Evolutionary conservation across 2,888 invertebrate species (phyloP), one percentile per base, ranked within the genome.

Genomic region (Himalopsyche tibetana): DNA sequence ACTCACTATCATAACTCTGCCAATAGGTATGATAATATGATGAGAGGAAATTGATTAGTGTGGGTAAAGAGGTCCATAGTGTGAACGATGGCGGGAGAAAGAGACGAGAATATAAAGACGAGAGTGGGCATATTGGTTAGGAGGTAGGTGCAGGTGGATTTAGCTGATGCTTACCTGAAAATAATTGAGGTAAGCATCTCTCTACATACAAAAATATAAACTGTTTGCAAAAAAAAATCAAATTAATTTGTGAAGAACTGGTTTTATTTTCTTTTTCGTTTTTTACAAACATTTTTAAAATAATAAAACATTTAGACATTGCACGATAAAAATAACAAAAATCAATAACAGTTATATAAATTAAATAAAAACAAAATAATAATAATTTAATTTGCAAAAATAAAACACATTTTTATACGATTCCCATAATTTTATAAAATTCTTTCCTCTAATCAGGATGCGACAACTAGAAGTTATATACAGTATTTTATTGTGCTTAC

Each of bases 1-100:
- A 63, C 63, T 63, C 63, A 63, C 63, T 9, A n/a, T 63, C 63
- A 63, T 63, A 63, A 63, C 63, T 63, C 28, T 63, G n/a, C 63
- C 63, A 63, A 63, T 63, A 63, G 63, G 63, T 63, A 63, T 63
- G 63, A 28, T 63, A 63, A 63, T 63, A 63, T 63, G 63, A 63
- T 63, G 63, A 63, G 63, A 63, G 63, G 63, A 63, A 63, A 63
- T 63, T 63, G 63, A 63, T 63, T 63, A 63, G 63, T 63, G 63
- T 63, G 63, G 19, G 63, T 63, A 63, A 63, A 63, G 63, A 63
- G 63, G 63, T 63, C 63, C 63, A 19, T 63, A 63, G 63, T 63
- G 63, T 63, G 63, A 63, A 63, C 19, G 63, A 63, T 63, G 63
- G 63, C 28, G 63, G 11, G 28, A 19, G 63, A 63, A 63, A 63